Base-by-base conservation (phyloP, 1,140 invertebrate species). In the Druon quercuslanigerum region DNA sequence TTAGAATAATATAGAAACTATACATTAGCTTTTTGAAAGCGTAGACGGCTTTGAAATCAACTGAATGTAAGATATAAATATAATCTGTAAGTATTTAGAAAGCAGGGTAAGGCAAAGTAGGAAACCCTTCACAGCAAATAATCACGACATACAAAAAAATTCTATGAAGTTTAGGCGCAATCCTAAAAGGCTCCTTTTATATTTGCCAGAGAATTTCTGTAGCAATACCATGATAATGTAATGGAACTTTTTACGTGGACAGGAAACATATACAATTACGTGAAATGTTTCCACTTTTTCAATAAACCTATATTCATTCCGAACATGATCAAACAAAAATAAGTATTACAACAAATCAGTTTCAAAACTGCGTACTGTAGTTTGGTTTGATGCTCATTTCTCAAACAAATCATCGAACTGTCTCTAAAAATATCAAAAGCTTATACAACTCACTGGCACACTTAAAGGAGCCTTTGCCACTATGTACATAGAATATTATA, bases 401-500 rank as follows among this genome's bases (percentile, higher is more conserved):
- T 54, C n/a, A 54, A 54, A 54, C 12, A 9, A 66, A 40, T 40
- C 16, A 12, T 66, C 25, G 16, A 66, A 46, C 16, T 66, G 7
- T 66, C 60, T 46, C 2, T 16, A n/a, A 66, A 66, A 46, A 66
- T 66, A 66, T 66, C 60, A 66, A 66, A 66, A 40, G 60, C 60
- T 66, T 66, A 66, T 33, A 66, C 25, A 33, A 83, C 71, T 83
- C 57, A 78, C 81, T 78, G 79, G 76, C 80, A 81, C 73, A 76
- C 75, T 80, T 81, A 79, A 25, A 74, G 74, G 83, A 87, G 87
- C 85, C 83, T 89, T 85, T 83, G 82, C 84, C 81, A 86, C 79
- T 81, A 79, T 87, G 84, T 88, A 87, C 80, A 86, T 85, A 87
- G 71, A 77, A 79, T 78, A 80, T 77, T 79, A 82, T 85, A 83